Conservation (phyloP, 2,113 vertebrate genomes). For the Athene cunicularia region DNA sequence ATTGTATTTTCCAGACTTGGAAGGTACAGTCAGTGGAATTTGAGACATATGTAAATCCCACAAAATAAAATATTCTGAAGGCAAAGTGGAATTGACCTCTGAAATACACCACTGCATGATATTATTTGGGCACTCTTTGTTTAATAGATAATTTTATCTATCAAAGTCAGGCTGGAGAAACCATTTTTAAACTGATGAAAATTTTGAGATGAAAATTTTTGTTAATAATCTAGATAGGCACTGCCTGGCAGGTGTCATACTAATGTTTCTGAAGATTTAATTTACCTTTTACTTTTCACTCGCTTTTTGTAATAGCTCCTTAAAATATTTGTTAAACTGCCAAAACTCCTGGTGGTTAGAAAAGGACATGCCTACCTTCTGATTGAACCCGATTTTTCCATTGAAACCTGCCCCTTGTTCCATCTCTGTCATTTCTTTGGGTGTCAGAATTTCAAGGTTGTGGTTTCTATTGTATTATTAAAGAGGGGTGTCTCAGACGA, state of each 20-base stretch:
- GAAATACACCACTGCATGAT: not conserved
- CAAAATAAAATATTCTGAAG: not conserved
- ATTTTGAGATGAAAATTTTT: not conserved
- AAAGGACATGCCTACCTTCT: not conserved
- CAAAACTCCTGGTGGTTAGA: not conserved
- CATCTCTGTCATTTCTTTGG: not conserved
- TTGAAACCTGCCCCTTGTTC: not conserved
- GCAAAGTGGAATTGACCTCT: not conserved
- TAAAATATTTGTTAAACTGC: not conserved
- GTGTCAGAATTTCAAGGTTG: not conserved
- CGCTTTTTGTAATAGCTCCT: not conserved
- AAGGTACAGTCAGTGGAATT: not conserved
- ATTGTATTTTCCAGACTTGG: not conserved
- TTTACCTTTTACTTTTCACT: not conserved
- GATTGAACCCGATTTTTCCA: not conserved
- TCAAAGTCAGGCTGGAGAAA: not conserved
- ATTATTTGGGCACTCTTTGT: not conserved
- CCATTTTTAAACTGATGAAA: not conserved
- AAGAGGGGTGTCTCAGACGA: not conserved
- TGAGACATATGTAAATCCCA: not conserved
- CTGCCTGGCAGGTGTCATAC: not conserved
- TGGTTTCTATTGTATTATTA: not conserved
- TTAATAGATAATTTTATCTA: not conserved
- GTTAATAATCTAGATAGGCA: not conserved
- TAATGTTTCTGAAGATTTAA: not conserved